Evolutionary conservation across 2,888 invertebrate species (phyloP), one percentile per base, ranked within the genome.

Genomic region (Lithophane semibrunnea): DNA sequence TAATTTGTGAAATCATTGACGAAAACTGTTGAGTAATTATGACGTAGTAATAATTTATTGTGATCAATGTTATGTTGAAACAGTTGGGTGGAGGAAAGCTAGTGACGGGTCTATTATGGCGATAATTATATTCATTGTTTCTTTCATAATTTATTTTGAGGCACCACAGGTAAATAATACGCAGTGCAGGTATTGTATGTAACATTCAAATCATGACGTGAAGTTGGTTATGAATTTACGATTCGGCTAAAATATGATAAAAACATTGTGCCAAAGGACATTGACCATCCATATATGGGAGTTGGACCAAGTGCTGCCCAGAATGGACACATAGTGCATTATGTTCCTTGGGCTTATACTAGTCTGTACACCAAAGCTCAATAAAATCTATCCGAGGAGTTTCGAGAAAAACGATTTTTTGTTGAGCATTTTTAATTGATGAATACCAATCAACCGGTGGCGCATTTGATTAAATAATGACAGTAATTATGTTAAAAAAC

Each of bases 91-190:
- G 56, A 56, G 9, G 54, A 21, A 16, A 37, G 18, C 1, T 68
- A 12, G 61, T 47, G 78, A 37, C 61, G 29, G 5, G 4, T 61
- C 16, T 12, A 54, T 61, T n/a, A 12, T 13, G 49, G 21, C n/a
- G 1, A n/a, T 77, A 21, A 54, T 70, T 77, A 21, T 63, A 78
- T 61, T 42, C 9, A 77, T 70, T 77, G 54, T 77, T 77, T 54
- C 61, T 21, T 29, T 18, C 0, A n/a, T 44, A 58, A n/a, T n/a
- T n/a, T 68, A 68, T 29, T 54, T 29, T 73, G 13, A 47, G 58
- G 13, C 18, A 56, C 24, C 21, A 2, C 8, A 7, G 29, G n/a
- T 3, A 68, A 37, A 56, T 29, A 2, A 21, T 47, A 29, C 21
- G 44, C 52, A 42, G 54, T 37, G n/a, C 37, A 47, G 10, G 3